Evolutionary conservation across 2,888 invertebrate species (phyloP).

Genomic region (Perdita meconis): DNA sequence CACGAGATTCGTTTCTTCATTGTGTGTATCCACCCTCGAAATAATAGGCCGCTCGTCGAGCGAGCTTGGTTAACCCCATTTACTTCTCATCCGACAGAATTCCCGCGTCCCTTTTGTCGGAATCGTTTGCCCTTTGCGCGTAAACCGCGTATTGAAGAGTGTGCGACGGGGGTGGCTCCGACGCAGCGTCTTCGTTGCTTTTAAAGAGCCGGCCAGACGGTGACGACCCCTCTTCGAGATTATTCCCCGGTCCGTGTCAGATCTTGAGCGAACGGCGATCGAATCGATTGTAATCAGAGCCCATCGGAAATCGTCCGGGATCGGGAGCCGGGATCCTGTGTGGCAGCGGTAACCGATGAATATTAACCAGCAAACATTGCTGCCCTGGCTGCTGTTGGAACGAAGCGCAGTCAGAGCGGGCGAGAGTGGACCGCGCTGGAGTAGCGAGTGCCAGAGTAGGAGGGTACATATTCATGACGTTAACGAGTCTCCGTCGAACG

Average conservation of each 20-base stretch:
- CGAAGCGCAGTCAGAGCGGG: constrained; percentile 63
- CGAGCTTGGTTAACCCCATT: constrained; percentile 71
- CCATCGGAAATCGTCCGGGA: constrained; percentile 76
- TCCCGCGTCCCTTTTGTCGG: constrained; percentile 66
- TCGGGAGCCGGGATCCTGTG: constrained; percentile 65
- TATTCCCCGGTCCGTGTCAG: constrained; percentile 29
- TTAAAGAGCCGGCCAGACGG: not conserved
- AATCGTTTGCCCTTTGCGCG: constrained; percentile 58
- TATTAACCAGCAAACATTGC: constrained; percentile 83
- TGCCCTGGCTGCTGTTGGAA: constrained; percentile 66
- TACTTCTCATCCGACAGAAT: constrained; percentile 66
- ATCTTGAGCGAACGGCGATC: constrained; percentile 61
- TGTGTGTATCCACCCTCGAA: constrained; percentile 67
- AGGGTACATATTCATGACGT: constrained; percentile 85
- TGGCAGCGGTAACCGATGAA: constrained; percentile 79
- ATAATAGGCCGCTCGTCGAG: constrained; percentile 60
- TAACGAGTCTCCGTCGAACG: constrained; percentile 84
- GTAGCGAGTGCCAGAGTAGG: constrained; percentile 78
- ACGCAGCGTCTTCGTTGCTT: constrained; percentile 52
- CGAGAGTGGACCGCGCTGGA: constrained; percentile 70
- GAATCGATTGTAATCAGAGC: constrained; percentile 79
- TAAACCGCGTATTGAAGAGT: constrained; percentile 63
- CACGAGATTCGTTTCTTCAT: constrained; percentile 62
- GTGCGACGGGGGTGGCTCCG: not conserved
- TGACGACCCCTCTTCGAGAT: not conserved